phyloP scores from a whole-genome alignment of 2,888 invertebrate species.

The Drosophila anomalipes region DNA sequence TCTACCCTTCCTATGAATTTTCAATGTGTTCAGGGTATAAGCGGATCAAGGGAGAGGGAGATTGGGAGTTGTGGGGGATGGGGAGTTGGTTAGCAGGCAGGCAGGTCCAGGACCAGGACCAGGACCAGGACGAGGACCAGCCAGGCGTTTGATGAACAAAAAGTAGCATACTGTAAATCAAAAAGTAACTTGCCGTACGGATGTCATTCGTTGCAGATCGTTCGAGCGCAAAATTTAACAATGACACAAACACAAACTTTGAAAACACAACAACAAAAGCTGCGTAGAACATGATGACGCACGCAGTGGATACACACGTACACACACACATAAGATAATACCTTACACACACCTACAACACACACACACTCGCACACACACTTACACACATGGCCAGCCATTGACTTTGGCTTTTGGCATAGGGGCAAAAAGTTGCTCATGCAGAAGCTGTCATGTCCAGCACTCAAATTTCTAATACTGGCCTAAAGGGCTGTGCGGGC shows the following conservation, averaged over 20 bases:
- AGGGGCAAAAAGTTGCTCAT: slow-evolving; percentile 77
- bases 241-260: slow-evolving; percentile 80
- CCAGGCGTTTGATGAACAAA: slow-evolving; percentile 77
- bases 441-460: slow-evolving; percentile 83
- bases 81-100: slow-evolving; percentile 15
- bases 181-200: slow-evolving; percentile 81
- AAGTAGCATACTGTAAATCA: slow-evolving; percentile 81
- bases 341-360: slow-evolving; percentile 79
- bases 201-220: slow-evolving; percentile 81
- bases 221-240: slow-evolving; percentile 82
- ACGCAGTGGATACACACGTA: slow-evolving; percentile 52
- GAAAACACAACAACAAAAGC: slow-evolving; percentile 48
- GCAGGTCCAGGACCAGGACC: slow-evolving; percentile 5
- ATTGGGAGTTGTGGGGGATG: not conserved
- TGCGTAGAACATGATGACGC: slow-evolving; percentile 71
- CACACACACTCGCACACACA: slow-evolving; percentile 36
- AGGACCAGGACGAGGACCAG: slow-evolving; percentile 19
- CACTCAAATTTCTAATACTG: slow-evolving; percentile 72
- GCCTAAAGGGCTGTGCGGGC: slow-evolving; percentile 37
- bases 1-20: not conserved
- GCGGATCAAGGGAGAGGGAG: not conserved
- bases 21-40: not conserved
- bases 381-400: slow-evolving; percentile 51
- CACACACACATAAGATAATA: slow-evolving; percentile 65
- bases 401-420: slow-evolving; percentile 57